Conservation (phyloP, 2,888 invertebrate species). For the Mycogona germanica region DNA sequence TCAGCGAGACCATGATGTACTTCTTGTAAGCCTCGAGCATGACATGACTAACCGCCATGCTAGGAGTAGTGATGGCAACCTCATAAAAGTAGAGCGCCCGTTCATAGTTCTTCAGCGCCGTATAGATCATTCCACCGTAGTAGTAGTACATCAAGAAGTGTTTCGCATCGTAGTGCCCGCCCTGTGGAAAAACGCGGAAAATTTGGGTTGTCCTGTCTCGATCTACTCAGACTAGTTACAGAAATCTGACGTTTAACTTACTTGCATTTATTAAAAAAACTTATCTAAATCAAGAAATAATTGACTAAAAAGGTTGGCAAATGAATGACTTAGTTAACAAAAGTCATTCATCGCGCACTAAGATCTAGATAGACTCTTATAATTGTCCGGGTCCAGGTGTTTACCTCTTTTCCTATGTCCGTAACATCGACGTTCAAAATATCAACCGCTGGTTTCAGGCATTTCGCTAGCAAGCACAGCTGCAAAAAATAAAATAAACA, state of each 20-base stretch:
- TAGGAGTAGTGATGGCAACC: constrained; percentile 90
- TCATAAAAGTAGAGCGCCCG: constrained; percentile 90
- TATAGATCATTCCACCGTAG: constrained; percentile 96
- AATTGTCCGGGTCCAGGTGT: constrained; percentile 13
- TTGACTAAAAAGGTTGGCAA: constrained; percentile 1
- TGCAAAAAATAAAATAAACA: constrained; percentile 25
- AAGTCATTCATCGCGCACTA: no score
- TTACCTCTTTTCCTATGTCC: constrained; percentile 74
- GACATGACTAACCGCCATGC: constrained; percentile 86
- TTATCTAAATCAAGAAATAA: no score
- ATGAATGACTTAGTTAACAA: no score
- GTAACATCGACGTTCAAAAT: constrained; percentile 84
- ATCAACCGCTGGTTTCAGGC: constrained; percentile 78
- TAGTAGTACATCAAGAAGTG: constrained; percentile 90
- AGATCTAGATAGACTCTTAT: no score
- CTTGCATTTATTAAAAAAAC: no score
- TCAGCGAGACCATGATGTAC: constrained; percentile 80
- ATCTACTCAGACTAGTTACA: background rate
- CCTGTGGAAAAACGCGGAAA: constrained; percentile 40
- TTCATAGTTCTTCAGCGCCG: constrained; percentile 83
- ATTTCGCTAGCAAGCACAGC: constrained; percentile 77
- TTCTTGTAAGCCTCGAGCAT: constrained; percentile 98
- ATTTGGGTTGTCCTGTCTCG: background rate
- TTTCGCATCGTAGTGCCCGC: constrained; percentile 69
- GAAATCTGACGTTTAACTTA: no score